Evolutionary conservation across 2,888 invertebrate species (phyloP).

Genomic region (Tribolium freemani): DNA sequence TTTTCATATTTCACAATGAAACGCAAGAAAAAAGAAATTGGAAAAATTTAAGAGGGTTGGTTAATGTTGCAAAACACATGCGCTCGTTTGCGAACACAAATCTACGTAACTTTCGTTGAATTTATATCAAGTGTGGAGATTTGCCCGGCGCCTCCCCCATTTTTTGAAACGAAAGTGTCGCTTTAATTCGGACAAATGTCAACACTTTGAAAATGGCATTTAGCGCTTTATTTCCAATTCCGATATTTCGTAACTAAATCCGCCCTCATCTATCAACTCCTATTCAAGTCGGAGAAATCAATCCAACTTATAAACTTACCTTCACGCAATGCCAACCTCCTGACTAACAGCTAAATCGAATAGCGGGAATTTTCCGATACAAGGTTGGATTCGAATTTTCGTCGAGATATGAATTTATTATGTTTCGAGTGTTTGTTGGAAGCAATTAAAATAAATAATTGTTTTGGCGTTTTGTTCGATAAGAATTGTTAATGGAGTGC

Average conservation of each 20-base stretch:
- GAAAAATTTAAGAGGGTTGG: too few species aligned
- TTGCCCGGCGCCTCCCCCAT: too few species aligned
- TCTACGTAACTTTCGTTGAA: too few species aligned
- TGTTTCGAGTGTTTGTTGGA: constrained; percentile 1
- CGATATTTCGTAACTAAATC: neutral
- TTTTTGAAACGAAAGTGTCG: too few species aligned
- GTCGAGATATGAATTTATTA: neutral
- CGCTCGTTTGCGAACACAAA: too few species aligned
- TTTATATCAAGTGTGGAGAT: too few species aligned
- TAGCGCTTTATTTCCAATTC: too few species aligned
- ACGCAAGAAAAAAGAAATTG: too few species aligned
- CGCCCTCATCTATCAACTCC: constrained; percentile 11
- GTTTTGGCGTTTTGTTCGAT: constrained; percentile 13
- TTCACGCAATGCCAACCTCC: constrained; percentile 28
- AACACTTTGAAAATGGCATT: too few species aligned
- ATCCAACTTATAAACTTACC: constrained; percentile 32
- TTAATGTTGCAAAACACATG: too few species aligned
- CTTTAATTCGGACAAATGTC: too few species aligned
- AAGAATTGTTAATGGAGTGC: constrained; percentile 14
- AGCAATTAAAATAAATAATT: constrained; percentile 4
- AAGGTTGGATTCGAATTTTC: neutral
- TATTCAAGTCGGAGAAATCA: constrained; percentile 20
- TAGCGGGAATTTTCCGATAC: constrained; percentile 13
- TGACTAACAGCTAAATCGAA: constrained; percentile 17
- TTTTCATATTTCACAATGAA: neutral